These are phyloP conservation scores for Oeneis ivallda DNA, from an alignment of 2,888 invertebrate genomes.

Conservation along the genomic window DNA sequence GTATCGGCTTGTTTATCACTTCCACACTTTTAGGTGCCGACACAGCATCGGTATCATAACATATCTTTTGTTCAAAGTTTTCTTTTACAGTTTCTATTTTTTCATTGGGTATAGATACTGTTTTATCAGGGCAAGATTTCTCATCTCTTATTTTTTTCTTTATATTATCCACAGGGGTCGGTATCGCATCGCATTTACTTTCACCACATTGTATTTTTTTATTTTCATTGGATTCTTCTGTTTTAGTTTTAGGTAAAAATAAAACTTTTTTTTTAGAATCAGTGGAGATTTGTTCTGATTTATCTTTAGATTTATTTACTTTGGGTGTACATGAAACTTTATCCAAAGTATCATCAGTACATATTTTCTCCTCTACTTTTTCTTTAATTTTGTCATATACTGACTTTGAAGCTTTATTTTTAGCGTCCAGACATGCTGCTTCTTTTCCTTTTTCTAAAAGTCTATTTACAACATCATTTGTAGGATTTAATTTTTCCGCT, in stretches of 20 bases:
- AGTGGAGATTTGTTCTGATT: neutral
- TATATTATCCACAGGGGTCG: neutral
- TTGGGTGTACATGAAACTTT: neutral
- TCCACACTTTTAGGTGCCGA: conserved; percentile 25
- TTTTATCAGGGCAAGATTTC: neutral
- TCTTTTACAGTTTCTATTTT: conserved; percentile 1
- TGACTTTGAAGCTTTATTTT: neutral
- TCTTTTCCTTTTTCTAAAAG: neutral
- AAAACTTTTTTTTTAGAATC: neutral
- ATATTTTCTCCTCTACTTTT: neutral
- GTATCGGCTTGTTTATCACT: conserved; percentile 31
- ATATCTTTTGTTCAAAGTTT: conserved; percentile 4
- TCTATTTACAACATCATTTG: neutral
- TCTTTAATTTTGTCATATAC: neutral
- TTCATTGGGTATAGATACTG: neutral
- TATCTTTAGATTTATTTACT: neutral
- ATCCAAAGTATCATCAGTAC: conserved; percentile 6
- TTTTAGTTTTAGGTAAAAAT: neutral
- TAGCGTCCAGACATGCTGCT: neutral
- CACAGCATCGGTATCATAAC: neutral
- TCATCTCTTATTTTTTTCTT: neutral
- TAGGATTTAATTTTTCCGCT: neutral
- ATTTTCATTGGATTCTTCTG: neutral
- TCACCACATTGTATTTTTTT: neutral
- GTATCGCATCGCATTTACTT: neutral